Percentiles rank a stretch among this genome's conserved stretches.
Evolutionary conservation across 2,888 invertebrate genomes (phyloP).

Genomic region (Sthenelais limicola): DNA sequence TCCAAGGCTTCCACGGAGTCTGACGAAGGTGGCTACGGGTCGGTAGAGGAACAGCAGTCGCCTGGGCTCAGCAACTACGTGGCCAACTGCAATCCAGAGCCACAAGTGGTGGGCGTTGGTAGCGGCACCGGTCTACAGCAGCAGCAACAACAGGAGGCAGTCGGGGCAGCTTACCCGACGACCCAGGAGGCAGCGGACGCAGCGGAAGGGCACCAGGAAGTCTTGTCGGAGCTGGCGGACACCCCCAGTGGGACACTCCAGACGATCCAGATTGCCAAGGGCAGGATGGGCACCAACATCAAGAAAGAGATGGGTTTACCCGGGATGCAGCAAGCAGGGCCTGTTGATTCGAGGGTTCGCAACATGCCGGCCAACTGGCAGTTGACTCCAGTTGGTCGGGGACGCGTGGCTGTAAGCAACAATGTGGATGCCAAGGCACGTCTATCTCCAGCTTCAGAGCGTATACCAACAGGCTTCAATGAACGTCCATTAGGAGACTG

Average conservation of each 20-base stretch:
- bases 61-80: neutral
- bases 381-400: slow-evolving; percentile 22
- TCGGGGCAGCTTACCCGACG: slow-evolving; percentile 1
- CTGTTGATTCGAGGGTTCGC: slow-evolving; percentile 1
- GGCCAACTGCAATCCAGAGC: neutral
- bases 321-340: no score
- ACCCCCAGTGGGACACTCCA: no score
- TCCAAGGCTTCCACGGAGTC: neutral
- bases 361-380: slow-evolving; percentile 34
- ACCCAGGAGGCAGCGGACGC: neutral
- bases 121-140: neutral
- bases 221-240: no score
- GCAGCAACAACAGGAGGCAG: neutral
- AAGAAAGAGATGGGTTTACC: no score
- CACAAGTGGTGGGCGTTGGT: neutral
- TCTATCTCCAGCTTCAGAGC: slow-evolving; percentile 6
- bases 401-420: slow-evolving; percentile 16
- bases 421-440: neutral
- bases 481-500: slow-evolving; percentile 17
- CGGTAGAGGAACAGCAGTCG: neutral
- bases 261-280: no score
- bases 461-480: slow-evolving; percentile 31
- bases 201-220: neutral
- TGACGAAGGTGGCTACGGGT: neutral
- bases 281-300: no score